Evolutionary conservation across 2,113 vertebrate species (phyloP), one percentile per base, ranked within the genome.

Genomic region (Ictidomys tridecemlineatus): DNA sequence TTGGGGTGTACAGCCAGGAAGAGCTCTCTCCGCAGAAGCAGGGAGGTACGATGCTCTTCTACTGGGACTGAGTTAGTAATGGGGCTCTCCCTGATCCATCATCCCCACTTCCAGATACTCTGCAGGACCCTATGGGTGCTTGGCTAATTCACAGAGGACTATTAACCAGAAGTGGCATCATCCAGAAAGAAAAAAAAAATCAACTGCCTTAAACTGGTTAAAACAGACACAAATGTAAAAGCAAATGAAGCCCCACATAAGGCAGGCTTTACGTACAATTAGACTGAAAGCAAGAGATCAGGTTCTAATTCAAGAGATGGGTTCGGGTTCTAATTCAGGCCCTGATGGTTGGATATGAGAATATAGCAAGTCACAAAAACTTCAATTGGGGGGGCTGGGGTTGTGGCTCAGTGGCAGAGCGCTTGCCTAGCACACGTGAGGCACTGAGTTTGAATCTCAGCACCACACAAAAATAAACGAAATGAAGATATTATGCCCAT

Each of bases 191-290:
- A 58, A 95, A 65, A 76, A 51, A 61, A 26, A 63, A 63, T 78
- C n/a, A 22, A 0, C 6, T 30, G 4, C 13, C 0, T 30, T 14
- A 16, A 78, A 30, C 24, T 74, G 7, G 0, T 16, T 70, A 42
- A 73, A 82, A n/a, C 14, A 48, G 42, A 11, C 28, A 24, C 26
- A 56, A 48, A 3, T 9, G 10, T n/a, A 34, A 34, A 78, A 93
- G 77, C n/a, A 30, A 80, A 56, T 3, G 34, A 48, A 24, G 10
- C 45, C 17, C 48, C 67, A 28, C 22, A 1, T 0, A 12, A 48
- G 5, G 26, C 48, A 6, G n/a, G 48, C 67, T 82, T 18, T 28
- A n/a, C 18, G 24, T 39, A 37, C n/a, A 70, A 17, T 67, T 17
- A 65, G 26, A 58, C 42, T 17, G 51, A 89, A 48, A 51, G 39